Conservation (phyloP, 2,797 vertebrate genomes). For the Gambusia yucatana region DNA sequence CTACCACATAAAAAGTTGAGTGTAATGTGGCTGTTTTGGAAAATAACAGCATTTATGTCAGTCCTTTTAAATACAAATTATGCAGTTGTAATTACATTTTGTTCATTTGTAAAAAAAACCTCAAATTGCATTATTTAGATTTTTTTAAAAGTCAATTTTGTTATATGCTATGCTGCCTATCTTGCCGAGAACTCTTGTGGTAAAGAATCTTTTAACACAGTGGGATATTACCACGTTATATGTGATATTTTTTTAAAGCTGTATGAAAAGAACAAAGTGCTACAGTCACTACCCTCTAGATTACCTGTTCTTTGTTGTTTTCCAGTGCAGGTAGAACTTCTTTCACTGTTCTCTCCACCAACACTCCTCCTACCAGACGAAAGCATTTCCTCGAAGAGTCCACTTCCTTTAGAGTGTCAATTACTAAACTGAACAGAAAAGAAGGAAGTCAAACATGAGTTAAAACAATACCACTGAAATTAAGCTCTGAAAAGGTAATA, state of each 20-base stretch:
- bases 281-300: not conserved
- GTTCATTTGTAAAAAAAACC: not conserved
- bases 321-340: constrained; percentile 93
- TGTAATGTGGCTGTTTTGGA: not conserved
- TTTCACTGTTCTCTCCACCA: constrained; percentile 94
- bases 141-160: not conserved
- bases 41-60: not conserved
- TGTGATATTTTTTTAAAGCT: not conserved
- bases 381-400: constrained; percentile 91
- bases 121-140: no score
- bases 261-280: not conserved
- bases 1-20: not conserved
- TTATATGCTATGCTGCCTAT: not conserved
- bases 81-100: not conserved
- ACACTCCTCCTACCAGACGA: constrained; percentile 91
- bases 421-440: constrained; percentile 82
- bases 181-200: not conserved
- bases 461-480: not conserved
- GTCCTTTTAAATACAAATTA: not conserved
- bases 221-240: not conserved
- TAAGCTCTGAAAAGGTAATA: not conserved
- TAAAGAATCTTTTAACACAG: not conserved
- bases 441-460: not conserved
- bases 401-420: constrained; percentile 92
- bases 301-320: constrained; percentile 92